Conservation (phyloP, 2,888 invertebrate species). For the Gandaritis pyraliata region DNA sequence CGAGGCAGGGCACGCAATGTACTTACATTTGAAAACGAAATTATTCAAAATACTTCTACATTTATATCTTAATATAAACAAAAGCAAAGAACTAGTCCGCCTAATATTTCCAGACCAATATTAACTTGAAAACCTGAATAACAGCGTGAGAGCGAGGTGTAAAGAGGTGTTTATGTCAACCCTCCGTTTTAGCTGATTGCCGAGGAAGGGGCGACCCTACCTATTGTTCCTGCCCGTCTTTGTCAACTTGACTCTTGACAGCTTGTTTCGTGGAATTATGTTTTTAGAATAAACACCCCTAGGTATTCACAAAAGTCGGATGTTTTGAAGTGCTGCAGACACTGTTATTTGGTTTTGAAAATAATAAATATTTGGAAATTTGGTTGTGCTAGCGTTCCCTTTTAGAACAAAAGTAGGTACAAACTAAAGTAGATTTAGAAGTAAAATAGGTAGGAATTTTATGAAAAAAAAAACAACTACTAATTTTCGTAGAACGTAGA, state of each 20-base stretch:
- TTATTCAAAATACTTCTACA: too few species aligned
- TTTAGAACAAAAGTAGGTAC: too few species aligned
- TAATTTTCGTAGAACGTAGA: too few species aligned
- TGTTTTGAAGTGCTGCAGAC: conserved; percentile 6
- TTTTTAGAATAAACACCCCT: conserved; percentile 42
- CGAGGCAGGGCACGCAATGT: too few species aligned
- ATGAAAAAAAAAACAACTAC: too few species aligned
- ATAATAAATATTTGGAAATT: background rate
- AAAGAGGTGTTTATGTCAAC: conserved; percentile 24
- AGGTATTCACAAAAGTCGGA: conserved; percentile 28
- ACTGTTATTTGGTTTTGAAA: background rate
- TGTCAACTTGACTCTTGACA: conserved; percentile 44
- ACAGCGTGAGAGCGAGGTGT: conserved; percentile 16
- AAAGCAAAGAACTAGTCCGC: background rate
- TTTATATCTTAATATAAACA: too few species aligned
- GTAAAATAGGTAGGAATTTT: too few species aligned
- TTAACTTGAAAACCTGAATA: conserved; percentile 18
- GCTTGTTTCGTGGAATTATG: conserved; percentile 45
- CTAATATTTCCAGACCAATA: conserved; percentile 7
- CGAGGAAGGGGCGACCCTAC: conserved; percentile 48
- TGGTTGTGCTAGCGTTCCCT: too few species aligned
- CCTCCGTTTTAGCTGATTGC: conserved; percentile 67
- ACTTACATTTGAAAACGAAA: too few species aligned
- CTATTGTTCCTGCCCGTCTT: conserved; percentile 52
- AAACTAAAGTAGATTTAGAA: too few species aligned